Base-by-base conservation (phyloP, 2,113 vertebrate genomes). In the Ciconia stormi region DNA sequence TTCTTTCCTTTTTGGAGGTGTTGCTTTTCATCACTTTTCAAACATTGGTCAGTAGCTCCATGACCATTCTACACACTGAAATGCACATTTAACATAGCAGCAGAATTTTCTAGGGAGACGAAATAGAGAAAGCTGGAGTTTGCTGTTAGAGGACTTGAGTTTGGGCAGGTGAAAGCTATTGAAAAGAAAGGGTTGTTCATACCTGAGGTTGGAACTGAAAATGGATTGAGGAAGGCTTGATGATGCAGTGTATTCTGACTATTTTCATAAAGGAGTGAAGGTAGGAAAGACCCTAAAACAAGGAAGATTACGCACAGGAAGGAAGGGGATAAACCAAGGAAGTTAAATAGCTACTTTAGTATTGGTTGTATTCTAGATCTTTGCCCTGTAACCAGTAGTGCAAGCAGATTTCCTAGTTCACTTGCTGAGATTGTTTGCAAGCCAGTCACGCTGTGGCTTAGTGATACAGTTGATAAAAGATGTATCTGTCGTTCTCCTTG, bases 31-130 rank as follows among this genome's bases (percentile, higher is more conserved):
- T 58, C 2, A 17, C 7, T 47, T 56, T 42, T 42, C 15, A 56
- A 66, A 15, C 18, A 27, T n/a, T 49, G 27, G 2, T 63, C 0
- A 0, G 23, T 20, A 49, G 34, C 20, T 72, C 42, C 11, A 2
- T 27, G n/a, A 53, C 5, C 0, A 3, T 80, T 67, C 52, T 63
- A 10, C 8, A 4, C 14, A 22, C 16, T 32, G 13, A 59, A 65
- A 59, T 55, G 29, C 25, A 19, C 0, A 8, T 50, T 73, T 81
- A 50, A 40, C 6, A 1, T 30, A 50, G 7, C 19, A 53, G 34
- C 4, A 11, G 22, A 50, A n/a, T 59, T 80, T 69, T 86, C 26
- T 38, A 49, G 40, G n/a, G 5, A 44, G 44, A 65, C 4, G 20
- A 65, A 23, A 38, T 30, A 19, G 50, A 36, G 44, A 36, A 85